Percentiles rank a stretch among this genome's conserved stretches.
These are phyloP conservation scores for Deroptyus accipitrinus DNA, from an alignment of 2,113 vertebrate species.

Conservation along the genomic window DNA sequence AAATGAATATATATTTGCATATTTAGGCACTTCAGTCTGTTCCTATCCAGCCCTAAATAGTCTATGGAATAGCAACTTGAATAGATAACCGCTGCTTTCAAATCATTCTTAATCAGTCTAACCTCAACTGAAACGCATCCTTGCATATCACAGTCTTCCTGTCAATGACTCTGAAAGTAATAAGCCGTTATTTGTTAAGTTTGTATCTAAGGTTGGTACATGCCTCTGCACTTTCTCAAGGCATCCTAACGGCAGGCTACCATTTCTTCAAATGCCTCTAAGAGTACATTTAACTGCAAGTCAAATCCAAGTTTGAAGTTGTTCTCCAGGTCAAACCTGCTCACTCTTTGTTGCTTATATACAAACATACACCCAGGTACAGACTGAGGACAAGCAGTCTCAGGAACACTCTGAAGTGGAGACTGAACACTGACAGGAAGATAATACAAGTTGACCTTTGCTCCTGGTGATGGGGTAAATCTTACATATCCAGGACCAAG, in stretches of 20 bases:
- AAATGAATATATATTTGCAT: background rate
- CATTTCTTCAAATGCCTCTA: background rate
- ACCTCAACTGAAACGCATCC: background rate
- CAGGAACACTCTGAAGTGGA: background rate
- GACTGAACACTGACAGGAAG: background rate
- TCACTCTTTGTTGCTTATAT: background rate
- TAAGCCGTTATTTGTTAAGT: background rate
- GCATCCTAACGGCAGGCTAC: background rate
- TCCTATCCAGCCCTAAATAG: background rate
- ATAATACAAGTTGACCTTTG: background rate
- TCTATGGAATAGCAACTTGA: background rate
- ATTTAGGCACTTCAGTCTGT: background rate
- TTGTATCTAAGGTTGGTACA: background rate
- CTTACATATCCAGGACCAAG: background rate
- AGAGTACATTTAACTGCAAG: background rate
- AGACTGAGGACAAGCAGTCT: background rate
- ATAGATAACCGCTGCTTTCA: background rate
- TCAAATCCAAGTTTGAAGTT: background rate
- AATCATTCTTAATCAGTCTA: background rate
- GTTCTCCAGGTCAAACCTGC: constrained; percentile 1
- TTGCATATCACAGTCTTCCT: background rate
- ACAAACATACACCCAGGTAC: background rate
- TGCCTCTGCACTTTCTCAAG: background rate
- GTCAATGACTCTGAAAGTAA: background rate
- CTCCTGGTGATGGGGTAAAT: background rate